These are phyloP conservation scores for Hedya salicella DNA, from an alignment of 2,888 invertebrate species.

Conservation along the genomic window DNA sequence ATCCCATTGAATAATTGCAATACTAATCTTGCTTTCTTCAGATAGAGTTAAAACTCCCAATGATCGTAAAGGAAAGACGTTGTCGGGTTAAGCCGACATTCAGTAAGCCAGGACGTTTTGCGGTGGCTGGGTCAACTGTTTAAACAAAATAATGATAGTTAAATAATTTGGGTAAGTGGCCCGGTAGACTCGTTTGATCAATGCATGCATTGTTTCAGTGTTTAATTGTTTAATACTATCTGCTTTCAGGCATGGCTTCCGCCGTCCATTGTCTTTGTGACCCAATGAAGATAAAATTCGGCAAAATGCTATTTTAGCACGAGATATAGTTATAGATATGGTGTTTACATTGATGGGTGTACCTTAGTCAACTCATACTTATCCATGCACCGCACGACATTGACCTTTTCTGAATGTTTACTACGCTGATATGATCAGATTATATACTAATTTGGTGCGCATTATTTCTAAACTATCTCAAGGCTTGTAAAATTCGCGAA, in stretches of 20 bases:
- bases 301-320: neutral
- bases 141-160: constrained; percentile 38
- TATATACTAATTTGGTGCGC: no score
- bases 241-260: constrained; percentile 35
- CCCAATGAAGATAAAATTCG: constrained; percentile 2
- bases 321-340: neutral
- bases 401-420: no score
- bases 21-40: neutral
- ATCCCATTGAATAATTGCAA: neutral
- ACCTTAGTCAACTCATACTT: no score
- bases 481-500: no score
- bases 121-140: constrained; percentile 35
- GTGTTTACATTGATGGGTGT: neutral
- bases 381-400: no score
- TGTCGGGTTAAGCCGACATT: neutral
- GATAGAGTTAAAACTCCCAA: neutral
- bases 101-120: constrained; percentile 20
- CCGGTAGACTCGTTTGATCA: constrained; percentile 27
- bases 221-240: constrained; percentile 36
- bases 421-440: no score
- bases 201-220: constrained; percentile 23
- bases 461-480: no score
- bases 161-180: constrained; percentile 39
- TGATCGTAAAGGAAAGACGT: neutral
- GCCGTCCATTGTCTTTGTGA: constrained; percentile 23